phyloP scores from a whole-genome alignment of 2,888 invertebrate genomes.

The Ormyrus nitidulus region DNA sequence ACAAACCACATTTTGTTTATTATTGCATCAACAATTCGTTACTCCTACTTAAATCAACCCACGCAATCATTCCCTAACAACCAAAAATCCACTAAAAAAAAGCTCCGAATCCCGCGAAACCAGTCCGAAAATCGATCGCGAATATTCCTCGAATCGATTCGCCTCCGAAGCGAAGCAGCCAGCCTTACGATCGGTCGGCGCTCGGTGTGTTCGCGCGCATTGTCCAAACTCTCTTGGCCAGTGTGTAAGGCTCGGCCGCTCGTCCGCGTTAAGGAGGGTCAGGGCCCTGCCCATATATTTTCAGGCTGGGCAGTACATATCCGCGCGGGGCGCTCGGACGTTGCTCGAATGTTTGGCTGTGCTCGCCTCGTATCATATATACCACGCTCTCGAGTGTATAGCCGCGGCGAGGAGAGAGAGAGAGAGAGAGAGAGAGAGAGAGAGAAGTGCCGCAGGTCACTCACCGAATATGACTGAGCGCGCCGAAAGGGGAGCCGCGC shows the following conservation, averaged over 20 bases:
- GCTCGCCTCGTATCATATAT: slow-evolving; percentile 55
- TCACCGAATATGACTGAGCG: slow-evolving; percentile 72
- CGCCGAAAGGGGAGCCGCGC: slow-evolving; percentile 50
- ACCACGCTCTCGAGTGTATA: neutral
- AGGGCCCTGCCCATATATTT: slow-evolving; percentile 68
- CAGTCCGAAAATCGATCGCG: no score
- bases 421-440: slow-evolving; percentile 3
- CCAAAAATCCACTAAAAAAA: no score
- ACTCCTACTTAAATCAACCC: no score
- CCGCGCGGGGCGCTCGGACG: slow-evolving; percentile 16
- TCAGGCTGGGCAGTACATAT: slow-evolving; percentile 69
- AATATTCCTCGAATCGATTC: no score
- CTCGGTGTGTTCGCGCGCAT: no score
- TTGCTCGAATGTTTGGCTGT: slow-evolving; percentile 68
- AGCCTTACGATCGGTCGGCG: no score
- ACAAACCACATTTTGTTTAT: no score
- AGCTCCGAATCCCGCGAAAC: no score
- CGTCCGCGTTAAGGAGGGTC: slow-evolving; percentile 67
- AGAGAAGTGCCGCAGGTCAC: slow-evolving; percentile 70
- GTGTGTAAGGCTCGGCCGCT: neutral
- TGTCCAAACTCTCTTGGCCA: no score
- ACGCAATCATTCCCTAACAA: no score
- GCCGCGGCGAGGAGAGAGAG: neutral
- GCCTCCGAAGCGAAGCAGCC: neutral
- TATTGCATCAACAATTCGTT: no score